phyloP scores from a whole-genome alignment of 1,140 invertebrate genomes.

The Antheraea pernyi region DNA sequence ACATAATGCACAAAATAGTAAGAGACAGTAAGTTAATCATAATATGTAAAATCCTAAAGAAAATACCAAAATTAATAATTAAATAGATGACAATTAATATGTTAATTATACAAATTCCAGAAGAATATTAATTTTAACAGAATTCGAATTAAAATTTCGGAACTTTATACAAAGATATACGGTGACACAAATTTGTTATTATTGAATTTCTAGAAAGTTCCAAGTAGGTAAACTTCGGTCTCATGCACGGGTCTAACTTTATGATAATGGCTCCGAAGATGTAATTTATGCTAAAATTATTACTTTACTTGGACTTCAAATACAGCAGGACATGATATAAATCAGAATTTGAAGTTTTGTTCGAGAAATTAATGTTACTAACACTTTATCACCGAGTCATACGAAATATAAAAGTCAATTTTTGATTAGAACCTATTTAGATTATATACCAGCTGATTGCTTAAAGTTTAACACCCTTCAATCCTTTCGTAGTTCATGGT shows the following conservation, averaged over 20 bases:
- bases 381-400: no score
- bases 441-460: no score
- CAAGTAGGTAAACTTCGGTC: neutral
- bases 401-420: no score
- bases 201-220: neutral
- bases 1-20: no score
- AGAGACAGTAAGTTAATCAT: no score
- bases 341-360: neutral
- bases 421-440: no score
- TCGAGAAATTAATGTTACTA: neutral
- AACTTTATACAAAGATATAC: neutral
- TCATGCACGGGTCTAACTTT: neutral
- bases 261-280: conserved; percentile 4
- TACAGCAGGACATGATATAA: neutral
- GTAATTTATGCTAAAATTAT: conserved; percentile 11
- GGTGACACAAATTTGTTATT: neutral
- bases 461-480: no score
- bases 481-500: no score
- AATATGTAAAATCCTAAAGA: no score
- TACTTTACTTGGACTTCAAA: neutral
- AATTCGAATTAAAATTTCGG: neutral
- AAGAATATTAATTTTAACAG: neutral
- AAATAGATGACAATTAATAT: no score
- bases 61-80: no score
- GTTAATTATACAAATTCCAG: neutral